phyloP scores from a whole-genome alignment of 2,888 invertebrate species.

The Noctuana brunneofusca region DNA sequence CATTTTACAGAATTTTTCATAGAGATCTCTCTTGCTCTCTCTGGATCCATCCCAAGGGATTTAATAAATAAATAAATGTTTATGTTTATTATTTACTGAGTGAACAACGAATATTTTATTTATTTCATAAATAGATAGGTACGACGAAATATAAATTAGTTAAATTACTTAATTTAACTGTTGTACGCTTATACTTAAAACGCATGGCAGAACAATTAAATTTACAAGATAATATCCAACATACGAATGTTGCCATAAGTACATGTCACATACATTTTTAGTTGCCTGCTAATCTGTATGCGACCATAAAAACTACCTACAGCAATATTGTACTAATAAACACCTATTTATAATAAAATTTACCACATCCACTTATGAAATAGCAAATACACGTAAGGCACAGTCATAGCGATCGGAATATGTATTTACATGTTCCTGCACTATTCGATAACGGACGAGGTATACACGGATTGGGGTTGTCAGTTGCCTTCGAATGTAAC shows the following conservation, averaged over 20 bases:
- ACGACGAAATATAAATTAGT: too few relatives aligned
- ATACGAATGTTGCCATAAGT: conserved; percentile 1
- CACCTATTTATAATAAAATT: conserved; percentile 27
- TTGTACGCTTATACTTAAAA: too few relatives aligned
- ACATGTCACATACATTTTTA: neutral
- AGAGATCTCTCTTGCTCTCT: neutral
- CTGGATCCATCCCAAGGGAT: neutral
- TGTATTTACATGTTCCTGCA: conserved; percentile 44
- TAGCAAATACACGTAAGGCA: conserved; percentile 40
- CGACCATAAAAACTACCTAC: neutral
- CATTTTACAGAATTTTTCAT: neutral
- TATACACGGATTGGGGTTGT: conserved; percentile 43
- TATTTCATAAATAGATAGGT: too few relatives aligned
- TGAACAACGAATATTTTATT: too few relatives aligned
- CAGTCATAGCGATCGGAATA: conserved; percentile 39
- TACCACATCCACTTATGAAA: conserved; percentile 34
- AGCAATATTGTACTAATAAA: conserved; percentile 27
- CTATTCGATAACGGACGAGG: conserved; percentile 49
- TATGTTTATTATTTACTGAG: too few relatives aligned
- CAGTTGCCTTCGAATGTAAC: conserved; percentile 34
- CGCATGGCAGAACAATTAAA: neutral
- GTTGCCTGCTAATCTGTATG: conserved; percentile 14
- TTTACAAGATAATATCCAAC: conserved; percentile 2
- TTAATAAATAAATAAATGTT: neutral
- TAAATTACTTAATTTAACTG: too few relatives aligned